Conservation (phyloP, 2,888 invertebrate genomes). For the Aspidiotus rigidus region DNA sequence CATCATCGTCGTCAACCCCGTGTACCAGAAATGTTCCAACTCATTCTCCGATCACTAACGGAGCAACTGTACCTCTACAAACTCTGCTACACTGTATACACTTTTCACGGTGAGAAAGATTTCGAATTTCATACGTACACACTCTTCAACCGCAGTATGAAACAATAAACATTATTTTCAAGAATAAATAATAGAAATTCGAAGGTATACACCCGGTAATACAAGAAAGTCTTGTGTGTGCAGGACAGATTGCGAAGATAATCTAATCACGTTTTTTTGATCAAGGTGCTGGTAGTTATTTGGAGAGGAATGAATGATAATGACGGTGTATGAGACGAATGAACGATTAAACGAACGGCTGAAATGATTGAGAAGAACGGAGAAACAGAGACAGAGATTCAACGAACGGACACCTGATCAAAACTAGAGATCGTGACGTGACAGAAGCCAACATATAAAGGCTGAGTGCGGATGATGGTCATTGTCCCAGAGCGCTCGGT, state of each 20-base stretch:
- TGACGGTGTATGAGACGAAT: conserved; percentile 23
- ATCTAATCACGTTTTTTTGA: conserved; percentile 19
- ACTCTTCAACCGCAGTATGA: neutral
- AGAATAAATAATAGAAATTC: conserved; percentile 1
- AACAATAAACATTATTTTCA: neutral
- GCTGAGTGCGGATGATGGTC: conserved; percentile 11
- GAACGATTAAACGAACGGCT: neutral
- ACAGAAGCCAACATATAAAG: conserved; percentile 19
- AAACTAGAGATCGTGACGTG: conserved; percentile 31
- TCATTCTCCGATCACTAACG: too few relatives aligned
- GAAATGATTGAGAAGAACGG: neutral
- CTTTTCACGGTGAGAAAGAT: too few relatives aligned
- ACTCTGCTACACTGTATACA: too few relatives aligned
- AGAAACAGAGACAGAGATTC: neutral
- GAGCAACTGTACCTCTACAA: too few relatives aligned
- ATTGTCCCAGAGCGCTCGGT: conserved; percentile 14
- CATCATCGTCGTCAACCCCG: too few relatives aligned
- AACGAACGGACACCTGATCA: conserved; percentile 28
- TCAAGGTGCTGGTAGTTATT: conserved; percentile 6
- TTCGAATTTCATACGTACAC: too few relatives aligned
- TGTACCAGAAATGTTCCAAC: too few relatives aligned
- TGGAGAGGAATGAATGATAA: conserved; percentile 13
- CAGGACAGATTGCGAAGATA: conserved; percentile 11
- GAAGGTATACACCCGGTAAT: neutral
- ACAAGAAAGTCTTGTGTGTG: too few relatives aligned